These are phyloP conservation scores for Serripes groenlandicus DNA, from an alignment of 2,888 invertebrate genomes.

Conservation along the genomic window DNA sequence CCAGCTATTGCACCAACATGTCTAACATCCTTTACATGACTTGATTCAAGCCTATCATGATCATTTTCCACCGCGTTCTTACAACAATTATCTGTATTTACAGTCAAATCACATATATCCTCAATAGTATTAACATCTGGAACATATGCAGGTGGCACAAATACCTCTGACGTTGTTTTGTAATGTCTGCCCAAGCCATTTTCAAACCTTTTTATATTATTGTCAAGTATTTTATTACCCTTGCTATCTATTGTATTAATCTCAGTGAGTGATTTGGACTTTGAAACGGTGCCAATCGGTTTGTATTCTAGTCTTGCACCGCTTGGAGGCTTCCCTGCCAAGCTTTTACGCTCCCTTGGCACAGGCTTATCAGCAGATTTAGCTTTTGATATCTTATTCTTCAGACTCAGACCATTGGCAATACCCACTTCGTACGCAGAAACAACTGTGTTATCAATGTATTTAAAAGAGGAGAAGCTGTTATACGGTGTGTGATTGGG, in stretches of 20 bases:
- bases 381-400: background rate
- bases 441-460: slow-evolving; percentile 57
- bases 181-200: background rate
- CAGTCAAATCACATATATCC: too few relatives aligned
- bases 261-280: slow-evolving; percentile 18
- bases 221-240: slow-evolving; percentile 17
- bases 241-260: slow-evolving; percentile 12
- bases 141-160: slow-evolving; percentile 4
- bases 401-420: background rate
- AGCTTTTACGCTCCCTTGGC: slow-evolving; percentile 1
- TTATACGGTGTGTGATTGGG: slow-evolving; percentile 41
- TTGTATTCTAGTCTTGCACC: slow-evolving; percentile 11
- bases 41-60: too few relatives aligned
- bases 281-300: slow-evolving; percentile 13
- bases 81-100: too few relatives aligned
- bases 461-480: slow-evolving; percentile 51
- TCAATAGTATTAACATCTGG: too few relatives aligned
- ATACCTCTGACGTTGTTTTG: background rate
- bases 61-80: background rate
- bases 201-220: slow-evolving; percentile 13
- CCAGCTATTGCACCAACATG: background rate
- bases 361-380: background rate
- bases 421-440: slow-evolving; percentile 47
- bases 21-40: background rate
- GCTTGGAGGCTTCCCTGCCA: slow-evolving; percentile 20